Base-by-base conservation (phyloP, 1,140 invertebrate genomes). In the Bombus confusus region DNA sequence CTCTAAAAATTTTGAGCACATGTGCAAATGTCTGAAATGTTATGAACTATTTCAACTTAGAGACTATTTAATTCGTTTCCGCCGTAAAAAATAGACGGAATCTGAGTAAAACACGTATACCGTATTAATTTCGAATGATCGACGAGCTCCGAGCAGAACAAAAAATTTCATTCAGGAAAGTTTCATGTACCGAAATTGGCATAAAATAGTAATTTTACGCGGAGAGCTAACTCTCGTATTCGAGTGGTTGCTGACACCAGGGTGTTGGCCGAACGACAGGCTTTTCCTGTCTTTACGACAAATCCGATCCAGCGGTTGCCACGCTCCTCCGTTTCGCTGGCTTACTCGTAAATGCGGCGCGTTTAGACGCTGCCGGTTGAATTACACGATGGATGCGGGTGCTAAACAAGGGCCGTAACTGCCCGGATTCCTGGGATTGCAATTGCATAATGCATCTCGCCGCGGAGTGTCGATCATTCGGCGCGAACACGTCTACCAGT, bases 201-300 rank as follows among this genome's bases (percentile, higher is more conserved):
- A 62, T 77, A 77, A 59, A 62, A 62, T n/a, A 22, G 34, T 12
- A 28, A 57, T 77, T 34, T 62, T n/a, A 62, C 57, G 28, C 28
- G 12, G 12, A 9, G 9, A n/a, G 66, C 64, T 76, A 76, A 80
- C 39, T 62, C 80, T 57, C 62, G 57, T 15, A 57, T 77, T 34
- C 34, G 39, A 77, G 62, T 69, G 25, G 34, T 62, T 77, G 41
- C 34, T 68, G 73, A 83, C 73, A 83, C 62, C 47, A 25, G 37
- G 62, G 22, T 68, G 66, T 25, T 66, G 43, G n/a, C 22, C 66
- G 31, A 41, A 39, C 72, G 83, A 39, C 71, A 52, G 62, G 80
- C 83, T 89, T 80, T 87, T 87, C 84, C 74, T 52, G 85, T 81
- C 87, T 92, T 92, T 91, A 92, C 87, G 89, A 87, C 80, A 59